Percentiles rank a stretch among this genome's conserved stretches.
These are phyloP conservation scores for Argentina silus DNA, from an alignment of 2,797 vertebrate species.

Conservation along the genomic window DNA sequence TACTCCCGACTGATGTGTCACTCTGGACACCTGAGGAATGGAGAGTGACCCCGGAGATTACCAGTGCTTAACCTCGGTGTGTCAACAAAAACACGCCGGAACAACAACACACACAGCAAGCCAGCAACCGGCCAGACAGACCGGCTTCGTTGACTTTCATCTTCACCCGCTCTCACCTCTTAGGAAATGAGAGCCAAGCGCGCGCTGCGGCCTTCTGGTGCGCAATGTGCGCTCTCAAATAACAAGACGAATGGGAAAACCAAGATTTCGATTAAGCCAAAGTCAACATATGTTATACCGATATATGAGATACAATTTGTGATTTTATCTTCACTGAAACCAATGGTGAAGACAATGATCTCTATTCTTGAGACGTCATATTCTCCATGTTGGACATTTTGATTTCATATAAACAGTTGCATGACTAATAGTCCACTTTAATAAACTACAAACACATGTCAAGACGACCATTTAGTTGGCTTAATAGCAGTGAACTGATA, in stretches of 20 bases:
- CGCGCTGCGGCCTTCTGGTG: conserved; percentile 44
- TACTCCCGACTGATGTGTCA: conserved; percentile 1
- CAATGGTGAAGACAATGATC: not conserved
- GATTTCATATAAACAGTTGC: too few species aligned
- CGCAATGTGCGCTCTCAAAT: not conserved
- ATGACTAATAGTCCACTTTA: too few species aligned
- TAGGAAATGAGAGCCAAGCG: conserved; percentile 48
- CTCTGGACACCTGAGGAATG: conserved; percentile 4
- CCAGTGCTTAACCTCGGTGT: conserved; percentile 22
- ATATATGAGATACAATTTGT: not conserved
- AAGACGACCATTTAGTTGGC: too few species aligned
- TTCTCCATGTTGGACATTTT: too few species aligned
- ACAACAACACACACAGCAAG: conserved; percentile 24
- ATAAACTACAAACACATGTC: too few species aligned
- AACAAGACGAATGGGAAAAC: not conserved
- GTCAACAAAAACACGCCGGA: conserved; percentile 13
- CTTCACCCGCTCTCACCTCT: not conserved
- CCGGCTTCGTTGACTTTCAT: conserved; percentile 1
- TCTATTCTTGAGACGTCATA: not conserved
- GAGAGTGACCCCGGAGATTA: conserved; percentile 28
- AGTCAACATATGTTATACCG: not conserved
- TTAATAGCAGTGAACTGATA: too few species aligned
- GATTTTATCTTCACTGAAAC: not conserved
- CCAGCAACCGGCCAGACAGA: not conserved
- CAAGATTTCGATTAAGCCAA: not conserved